A percentile compares a stretch with the other conserved stretches of the same genome.
These are phyloP conservation scores for Clusia tigrina DNA, from an alignment of 2,888 invertebrate species.

Conservation along the genomic window DNA sequence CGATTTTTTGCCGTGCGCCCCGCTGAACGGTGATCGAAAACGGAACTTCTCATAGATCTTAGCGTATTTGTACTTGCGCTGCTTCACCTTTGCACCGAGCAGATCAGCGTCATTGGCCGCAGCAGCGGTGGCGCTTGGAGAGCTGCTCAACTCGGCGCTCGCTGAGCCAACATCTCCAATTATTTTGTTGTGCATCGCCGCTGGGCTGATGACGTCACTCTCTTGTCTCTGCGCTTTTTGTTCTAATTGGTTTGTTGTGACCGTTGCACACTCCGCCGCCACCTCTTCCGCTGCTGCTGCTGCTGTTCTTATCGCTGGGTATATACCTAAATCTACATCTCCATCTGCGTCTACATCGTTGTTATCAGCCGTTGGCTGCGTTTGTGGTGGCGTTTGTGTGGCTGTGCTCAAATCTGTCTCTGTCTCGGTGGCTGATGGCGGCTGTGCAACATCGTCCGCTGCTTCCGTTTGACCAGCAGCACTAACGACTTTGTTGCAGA, in stretches of 20 bases:
- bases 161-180: no score
- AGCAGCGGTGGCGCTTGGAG: not conserved
- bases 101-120: slow-evolving; percentile 26
- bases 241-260: not conserved
- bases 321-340: no score
- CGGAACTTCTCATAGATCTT: slow-evolving; percentile 61
- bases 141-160: slow-evolving; percentile 26
- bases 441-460: not conserved
- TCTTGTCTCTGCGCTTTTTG: not conserved
- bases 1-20: slow-evolving; percentile 39
- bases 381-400: not conserved
- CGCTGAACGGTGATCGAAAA: slow-evolving; percentile 48
- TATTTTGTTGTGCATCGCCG: not conserved
- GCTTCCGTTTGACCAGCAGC: not conserved
- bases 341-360: no score
- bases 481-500: not conserved
- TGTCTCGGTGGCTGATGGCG: slow-evolving; percentile 4
- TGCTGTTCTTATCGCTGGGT: no score
- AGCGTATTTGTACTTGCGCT: slow-evolving; percentile 54
- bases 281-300: no score
- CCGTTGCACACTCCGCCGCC: not conserved
- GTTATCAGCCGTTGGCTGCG: not conserved
- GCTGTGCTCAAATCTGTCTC: not conserved
- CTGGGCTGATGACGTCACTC: not conserved
- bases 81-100: slow-evolving; percentile 45